Conservation (phyloP, 2,797 vertebrate species). For the Paguma larvata region DNA sequence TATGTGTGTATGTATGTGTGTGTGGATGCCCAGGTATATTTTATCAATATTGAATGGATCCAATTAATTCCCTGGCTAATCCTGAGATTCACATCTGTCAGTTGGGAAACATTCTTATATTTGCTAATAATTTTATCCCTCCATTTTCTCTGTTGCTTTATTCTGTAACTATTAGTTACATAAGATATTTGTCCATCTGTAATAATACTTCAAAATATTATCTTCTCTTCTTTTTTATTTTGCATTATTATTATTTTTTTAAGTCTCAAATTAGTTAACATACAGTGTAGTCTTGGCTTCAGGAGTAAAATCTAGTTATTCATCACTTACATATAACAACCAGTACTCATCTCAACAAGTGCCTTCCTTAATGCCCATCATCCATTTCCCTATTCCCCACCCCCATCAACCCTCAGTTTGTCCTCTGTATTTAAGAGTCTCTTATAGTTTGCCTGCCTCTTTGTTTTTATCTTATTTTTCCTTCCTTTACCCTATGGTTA, state of each 20-base stretch:
- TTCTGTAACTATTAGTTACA: neutral
- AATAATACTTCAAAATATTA: neutral
- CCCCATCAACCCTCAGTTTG: too few relatives aligned
- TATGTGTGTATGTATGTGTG: neutral
- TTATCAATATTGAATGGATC: neutral
- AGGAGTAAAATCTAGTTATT: too few relatives aligned
- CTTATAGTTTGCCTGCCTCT: too few relatives aligned
- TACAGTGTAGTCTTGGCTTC: too few relatives aligned
- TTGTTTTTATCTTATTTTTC: too few relatives aligned
- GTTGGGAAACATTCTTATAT: neutral
- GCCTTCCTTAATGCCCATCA: too few relatives aligned
- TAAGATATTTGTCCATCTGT: neutral
- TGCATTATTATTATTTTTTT: neutral
- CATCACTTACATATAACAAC: too few relatives aligned
- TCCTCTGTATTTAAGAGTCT: too few relatives aligned
- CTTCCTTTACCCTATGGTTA: too few relatives aligned
- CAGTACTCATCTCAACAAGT: too few relatives aligned
- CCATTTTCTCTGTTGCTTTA: neutral
- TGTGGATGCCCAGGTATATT: neutral
- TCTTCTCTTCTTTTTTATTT: neutral
- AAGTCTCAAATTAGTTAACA: too few relatives aligned
- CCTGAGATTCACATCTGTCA: neutral
- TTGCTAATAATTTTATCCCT: neutral
- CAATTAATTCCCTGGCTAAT: neutral
- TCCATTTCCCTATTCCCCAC: too few relatives aligned